phyloP scores from a whole-genome alignment of 1,140 invertebrate species.

The Drosophila cardini region DNA sequence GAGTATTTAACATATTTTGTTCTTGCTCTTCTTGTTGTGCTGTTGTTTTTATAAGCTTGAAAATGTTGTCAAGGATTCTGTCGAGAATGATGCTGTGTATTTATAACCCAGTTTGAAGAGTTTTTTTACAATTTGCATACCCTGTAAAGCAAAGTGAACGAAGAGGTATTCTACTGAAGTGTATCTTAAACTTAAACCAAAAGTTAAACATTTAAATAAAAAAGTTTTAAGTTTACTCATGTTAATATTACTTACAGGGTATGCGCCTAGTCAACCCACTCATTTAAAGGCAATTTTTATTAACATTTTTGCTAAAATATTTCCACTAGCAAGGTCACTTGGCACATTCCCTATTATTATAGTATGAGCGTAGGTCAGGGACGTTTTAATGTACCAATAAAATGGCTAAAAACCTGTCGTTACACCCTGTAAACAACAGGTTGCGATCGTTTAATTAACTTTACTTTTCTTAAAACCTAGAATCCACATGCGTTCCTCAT shows the following conservation, averaged over 20 bases:
- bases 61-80: slow-evolving; percentile 63
- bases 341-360: slow-evolving; percentile 11
- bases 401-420: not conserved
- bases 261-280: not conserved
- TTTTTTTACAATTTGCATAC: not conserved
- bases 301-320: not conserved
- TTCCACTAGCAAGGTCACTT: slow-evolving; percentile 21
- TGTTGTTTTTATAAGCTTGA: slow-evolving; percentile 49
- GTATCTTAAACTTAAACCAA: no score
- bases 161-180: no score
- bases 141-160: not conserved
- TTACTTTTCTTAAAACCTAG: no score
- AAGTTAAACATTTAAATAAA: no score
- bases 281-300: not conserved
- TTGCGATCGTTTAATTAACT: no score
- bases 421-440: not conserved
- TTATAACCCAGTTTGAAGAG: slow-evolving; percentile 5
- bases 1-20: slow-evolving; percentile 63
- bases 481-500: not conserved
- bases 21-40: slow-evolving; percentile 22
- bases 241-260: slow-evolving; percentile 14
- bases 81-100: slow-evolving; percentile 6
- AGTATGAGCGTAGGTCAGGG: slow-evolving; percentile 37
- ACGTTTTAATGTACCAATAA: slow-evolving; percentile 34
- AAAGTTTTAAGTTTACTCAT: no score